A percentile compares a stretch with the other conserved stretches of the same genome.
phyloP scores from a whole-genome alignment of 1,140 invertebrate species.

The Apolygus lucorum region DNA sequence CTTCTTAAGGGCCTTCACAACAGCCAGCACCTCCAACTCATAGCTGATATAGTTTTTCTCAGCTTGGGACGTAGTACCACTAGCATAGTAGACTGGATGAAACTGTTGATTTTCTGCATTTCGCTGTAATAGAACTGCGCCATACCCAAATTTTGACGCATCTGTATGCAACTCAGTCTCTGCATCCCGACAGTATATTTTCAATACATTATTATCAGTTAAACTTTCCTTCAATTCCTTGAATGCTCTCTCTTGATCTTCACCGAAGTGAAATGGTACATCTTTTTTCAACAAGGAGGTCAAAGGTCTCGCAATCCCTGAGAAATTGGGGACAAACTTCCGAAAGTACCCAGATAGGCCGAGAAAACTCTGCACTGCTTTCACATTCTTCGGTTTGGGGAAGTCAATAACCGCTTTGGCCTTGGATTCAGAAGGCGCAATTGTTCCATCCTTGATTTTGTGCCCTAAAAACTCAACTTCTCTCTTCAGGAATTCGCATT shows the following conservation, averaged over 20 bases:
- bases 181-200: conserved; percentile 34
- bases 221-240: conserved; percentile 33
- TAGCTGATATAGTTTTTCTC: conserved; percentile 29
- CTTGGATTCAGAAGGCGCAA: not conserved
- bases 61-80: not conserved
- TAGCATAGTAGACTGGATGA: conserved; percentile 7
- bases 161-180: conserved; percentile 37
- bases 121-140: conserved; percentile 35
- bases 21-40: conserved; percentile 38
- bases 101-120: too few species aligned
- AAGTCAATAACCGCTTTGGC: conserved; percentile 6
- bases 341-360: conserved; percentile 37
- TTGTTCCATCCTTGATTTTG: too few species aligned
- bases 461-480: too few species aligned
- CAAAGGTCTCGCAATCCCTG: conserved; percentile 38
- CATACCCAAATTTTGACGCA: conserved; percentile 34
- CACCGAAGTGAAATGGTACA: too few species aligned
- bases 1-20: conserved; percentile 39
- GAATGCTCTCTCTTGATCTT: conserved; percentile 31
- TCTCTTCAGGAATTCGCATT: too few species aligned
- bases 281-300: not conserved
- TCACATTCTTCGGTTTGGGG: conserved; percentile 19
- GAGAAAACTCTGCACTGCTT: conserved; percentile 38
- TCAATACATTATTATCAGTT: conserved; percentile 32
- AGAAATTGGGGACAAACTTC: conserved; percentile 38